Evolutionary conservation across 2,797 vertebrate genomes (phyloP).

Genomic region (Carcharodon carcharias): DNA sequence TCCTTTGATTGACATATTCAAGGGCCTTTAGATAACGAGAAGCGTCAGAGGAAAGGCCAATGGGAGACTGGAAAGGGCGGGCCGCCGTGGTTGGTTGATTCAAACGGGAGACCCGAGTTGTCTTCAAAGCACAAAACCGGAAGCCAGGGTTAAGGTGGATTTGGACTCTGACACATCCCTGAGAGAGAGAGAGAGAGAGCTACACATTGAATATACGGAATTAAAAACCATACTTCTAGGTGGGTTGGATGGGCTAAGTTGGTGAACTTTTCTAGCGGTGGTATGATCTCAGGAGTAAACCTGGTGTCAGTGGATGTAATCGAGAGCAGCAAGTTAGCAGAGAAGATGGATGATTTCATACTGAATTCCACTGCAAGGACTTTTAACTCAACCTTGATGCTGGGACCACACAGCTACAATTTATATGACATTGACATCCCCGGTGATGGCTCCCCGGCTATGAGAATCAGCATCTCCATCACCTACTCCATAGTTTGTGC

Average conservation of each 20-base stretch:
- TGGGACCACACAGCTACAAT: constrained; percentile 46
- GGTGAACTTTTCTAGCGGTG: constrained; percentile 36
- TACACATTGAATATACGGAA: not conserved
- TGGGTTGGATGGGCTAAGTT: not conserved
- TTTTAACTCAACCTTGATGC: constrained; percentile 47
- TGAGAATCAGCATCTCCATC: constrained; percentile 54
- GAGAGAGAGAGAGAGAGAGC: too few relatives aligned
- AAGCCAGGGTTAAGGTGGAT: not conserved
- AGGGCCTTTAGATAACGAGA: not conserved
- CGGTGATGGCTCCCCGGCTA: constrained; percentile 52
- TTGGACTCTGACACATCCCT: rapidly evolving
- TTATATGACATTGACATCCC: constrained; percentile 59
- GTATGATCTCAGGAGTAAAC: constrained; percentile 41
- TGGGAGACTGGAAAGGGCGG: not conserved
- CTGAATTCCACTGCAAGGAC: constrained; percentile 43
- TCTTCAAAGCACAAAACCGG: not conserved
- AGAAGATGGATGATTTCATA: constrained; percentile 44
- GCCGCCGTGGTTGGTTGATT: not conserved
- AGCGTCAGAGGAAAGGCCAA: not conserved
- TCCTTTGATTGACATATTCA: not conserved
- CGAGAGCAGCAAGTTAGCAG: constrained; percentile 1
- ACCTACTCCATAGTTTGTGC: constrained; percentile 59
- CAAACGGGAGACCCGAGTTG: not conserved
- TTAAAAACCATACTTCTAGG: too few relatives aligned
- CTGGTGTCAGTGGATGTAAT: constrained; percentile 36